These are phyloP conservation scores for Crematogaster levior DNA, from an alignment of 2,888 invertebrate genomes.

Conservation along the genomic window DNA sequence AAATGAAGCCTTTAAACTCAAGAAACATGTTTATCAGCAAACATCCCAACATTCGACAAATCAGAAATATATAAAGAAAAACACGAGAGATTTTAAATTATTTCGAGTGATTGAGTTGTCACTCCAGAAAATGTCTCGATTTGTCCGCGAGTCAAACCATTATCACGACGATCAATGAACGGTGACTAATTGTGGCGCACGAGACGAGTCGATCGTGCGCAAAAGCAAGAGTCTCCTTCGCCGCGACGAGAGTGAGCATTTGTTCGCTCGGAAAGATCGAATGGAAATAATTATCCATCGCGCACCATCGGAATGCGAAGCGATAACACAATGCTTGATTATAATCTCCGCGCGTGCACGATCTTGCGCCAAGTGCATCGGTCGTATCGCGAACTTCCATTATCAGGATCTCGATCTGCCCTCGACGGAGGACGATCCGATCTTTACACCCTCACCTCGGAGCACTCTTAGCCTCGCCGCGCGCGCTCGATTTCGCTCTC, in stretches of 20 bases:
- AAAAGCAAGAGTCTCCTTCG: slow-evolving; percentile 26
- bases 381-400: slow-evolving; percentile 65
- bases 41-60: not conserved
- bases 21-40: not conserved
- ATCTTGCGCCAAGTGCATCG: slow-evolving; percentile 26
- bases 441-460: slow-evolving; percentile 65
- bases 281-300: slow-evolving; percentile 68
- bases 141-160: slow-evolving; percentile 18
- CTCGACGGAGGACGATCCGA: slow-evolving; percentile 62
- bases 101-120: not conserved
- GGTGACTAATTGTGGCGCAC: slow-evolving; percentile 10
- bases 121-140: not conserved
- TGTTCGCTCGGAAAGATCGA: slow-evolving; percentile 44
- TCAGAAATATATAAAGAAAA: not conserved
- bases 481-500: slow-evolving; percentile 63
- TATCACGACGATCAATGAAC: slow-evolving; percentile 29
- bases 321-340: slow-evolving; percentile 69
- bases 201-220: slow-evolving; percentile 26
- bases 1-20: not conserved
- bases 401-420: slow-evolving; percentile 68
- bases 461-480: slow-evolving; percentile 46
- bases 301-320: slow-evolving; percentile 52
- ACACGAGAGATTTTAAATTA: not conserved
- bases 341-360: slow-evolving; percentile 55
- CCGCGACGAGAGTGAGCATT: slow-evolving; percentile 56